Percentiles rank a stretch among this genome's conserved stretches.
Evolutionary conservation across 1,140 invertebrate genomes (phyloP).

Genomic region (Periplaneta americana): DNA sequence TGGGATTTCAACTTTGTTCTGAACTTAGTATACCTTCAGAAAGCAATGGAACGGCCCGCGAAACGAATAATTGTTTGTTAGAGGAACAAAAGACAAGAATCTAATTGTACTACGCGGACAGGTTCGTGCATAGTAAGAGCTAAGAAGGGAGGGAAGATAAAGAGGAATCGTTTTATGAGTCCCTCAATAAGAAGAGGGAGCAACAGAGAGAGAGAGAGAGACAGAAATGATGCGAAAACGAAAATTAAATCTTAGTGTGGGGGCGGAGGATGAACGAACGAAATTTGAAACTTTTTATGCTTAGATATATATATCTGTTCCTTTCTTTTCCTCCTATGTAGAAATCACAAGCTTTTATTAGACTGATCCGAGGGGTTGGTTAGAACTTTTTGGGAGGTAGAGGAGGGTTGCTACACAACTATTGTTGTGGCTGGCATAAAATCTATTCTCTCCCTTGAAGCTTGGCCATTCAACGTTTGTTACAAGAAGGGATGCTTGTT

Average conservation of each 20-base stretch:
- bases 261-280: neutral
- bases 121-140: neutral
- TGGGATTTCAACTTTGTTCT: neutral
- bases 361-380: neutral
- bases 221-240: constrained; percentile 8
- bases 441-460: no score
- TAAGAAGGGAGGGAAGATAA: neutral
- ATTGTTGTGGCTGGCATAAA: constrained; percentile 6
- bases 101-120: neutral
- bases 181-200: neutral
- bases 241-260: constrained; percentile 12
- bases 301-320: neutral
- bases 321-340: neutral
- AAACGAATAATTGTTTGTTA: constrained; percentile 1
- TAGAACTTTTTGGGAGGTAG: no score
- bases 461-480: no score
- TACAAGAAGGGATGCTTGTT: no score
- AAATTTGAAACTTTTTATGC: constrained; percentile 13
- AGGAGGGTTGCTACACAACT: neutral
- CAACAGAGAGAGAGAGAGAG: neutral
- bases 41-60: neutral
- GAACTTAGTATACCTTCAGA: neutral
- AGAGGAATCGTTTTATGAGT: neutral
- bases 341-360: constrained; percentile 3
- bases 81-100: constrained; percentile 4